Base-by-base conservation (phyloP, 2,113 vertebrate genomes). In the Lepidothrix coronata region DNA sequence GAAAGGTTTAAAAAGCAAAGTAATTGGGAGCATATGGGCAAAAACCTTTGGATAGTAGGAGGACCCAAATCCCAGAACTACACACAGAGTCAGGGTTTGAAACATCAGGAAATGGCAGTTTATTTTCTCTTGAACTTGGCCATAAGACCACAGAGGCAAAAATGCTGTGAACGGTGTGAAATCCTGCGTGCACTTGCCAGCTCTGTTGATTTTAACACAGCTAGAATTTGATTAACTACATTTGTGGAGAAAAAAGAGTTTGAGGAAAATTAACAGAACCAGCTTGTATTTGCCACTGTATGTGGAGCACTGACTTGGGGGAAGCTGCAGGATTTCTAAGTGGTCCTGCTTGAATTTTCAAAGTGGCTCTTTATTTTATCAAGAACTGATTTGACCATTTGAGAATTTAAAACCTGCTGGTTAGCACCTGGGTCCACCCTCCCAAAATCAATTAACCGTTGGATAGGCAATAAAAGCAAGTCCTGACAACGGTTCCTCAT, bases 1-100 rank as follows among this genome's bases (percentile, higher is more conserved):
- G 14, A 54, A 77, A 70, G 8, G 7, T 52, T 78, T 37, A 1
- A 17, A 73, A 58, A 28, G 10, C 13, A 1, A 58, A 85, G 5
- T 11, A n/a, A 52, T n/a, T n/a, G 48, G 41, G 31, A 44, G 44
- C 3, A 21, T 10, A 1, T 9, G 24, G 35, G 8, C 11, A 62
- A 44, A 41, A n/a, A 8, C 4, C 3, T 59, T 51, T 52, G 44
- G 30, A 3, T 18, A 54, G 24, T 0, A 57, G 18, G 24, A 87
- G 62, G 44, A 74, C 4, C 17, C 46, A 31, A 46, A 35, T 0
- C 5, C 17, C 71, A 58, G 72, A 57, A 31, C 33, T 15, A 4
- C 5, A 30, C 22, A 3, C 2, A 0, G 3, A 8, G 8, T 12
- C n/a, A 4, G 6, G 0, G 35, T 8, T 62, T 18, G 61, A 46